These are phyloP conservation scores for Shargacucullia verbasci DNA, from an alignment of 2,888 invertebrate genomes.

Conservation along the genomic window DNA sequence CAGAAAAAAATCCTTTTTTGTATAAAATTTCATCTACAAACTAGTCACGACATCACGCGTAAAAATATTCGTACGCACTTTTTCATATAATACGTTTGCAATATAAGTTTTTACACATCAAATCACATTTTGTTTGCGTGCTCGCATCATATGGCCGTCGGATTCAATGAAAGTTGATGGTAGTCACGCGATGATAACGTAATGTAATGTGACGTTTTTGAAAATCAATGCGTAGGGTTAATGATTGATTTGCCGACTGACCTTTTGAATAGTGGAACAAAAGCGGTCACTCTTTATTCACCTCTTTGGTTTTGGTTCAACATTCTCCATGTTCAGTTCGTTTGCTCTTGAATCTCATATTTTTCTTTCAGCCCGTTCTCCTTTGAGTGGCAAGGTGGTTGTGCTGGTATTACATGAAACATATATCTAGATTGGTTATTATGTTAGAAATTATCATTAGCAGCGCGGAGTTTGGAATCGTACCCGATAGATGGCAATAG, in stretches of 20 bases:
- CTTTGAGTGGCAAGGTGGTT: too few species aligned
- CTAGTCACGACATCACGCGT: not conserved
- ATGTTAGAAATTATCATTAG: too few species aligned
- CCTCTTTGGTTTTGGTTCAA: too few species aligned
- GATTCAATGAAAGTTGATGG: conserved; percentile 40
- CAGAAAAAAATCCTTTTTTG: too few species aligned
- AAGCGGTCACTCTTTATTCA: too few species aligned
- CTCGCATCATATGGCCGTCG: conserved; percentile 36
- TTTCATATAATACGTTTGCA: conserved; percentile 13
- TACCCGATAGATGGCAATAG: too few species aligned
- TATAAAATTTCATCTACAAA: not conserved
- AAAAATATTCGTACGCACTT: conserved; percentile 2
- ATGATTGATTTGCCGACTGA: conserved; percentile 47
- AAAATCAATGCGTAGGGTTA: conserved; percentile 55
- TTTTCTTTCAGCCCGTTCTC: too few species aligned
- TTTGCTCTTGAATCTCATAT: too few species aligned
- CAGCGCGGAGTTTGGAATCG: too few species aligned
- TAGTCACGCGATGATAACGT: conserved; percentile 55
- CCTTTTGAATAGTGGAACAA: conserved; percentile 30
- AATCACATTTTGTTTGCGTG: conserved; percentile 52
- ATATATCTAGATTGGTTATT: too few species aligned
- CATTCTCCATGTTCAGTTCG: too few species aligned
- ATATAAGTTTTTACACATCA: conserved; percentile 35
- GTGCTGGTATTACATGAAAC: too few species aligned
- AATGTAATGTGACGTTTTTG: conserved; percentile 52